Percentiles rank a stretch among this genome's conserved stretches.
Conservation (phyloP, 2,888 invertebrate species). For the Meiosimyza decipiens region DNA sequence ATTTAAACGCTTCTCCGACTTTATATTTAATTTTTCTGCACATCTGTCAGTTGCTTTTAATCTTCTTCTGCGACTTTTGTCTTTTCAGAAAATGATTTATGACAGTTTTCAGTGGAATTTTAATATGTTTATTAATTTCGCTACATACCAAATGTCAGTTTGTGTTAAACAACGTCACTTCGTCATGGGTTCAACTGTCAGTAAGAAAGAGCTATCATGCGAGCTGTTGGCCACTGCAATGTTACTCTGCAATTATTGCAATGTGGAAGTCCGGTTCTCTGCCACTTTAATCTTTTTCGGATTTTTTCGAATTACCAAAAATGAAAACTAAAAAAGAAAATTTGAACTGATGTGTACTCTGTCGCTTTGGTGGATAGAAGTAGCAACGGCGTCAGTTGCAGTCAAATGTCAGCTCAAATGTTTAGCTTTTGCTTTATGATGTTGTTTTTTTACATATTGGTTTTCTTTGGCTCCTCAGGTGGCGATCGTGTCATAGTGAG, state of each 20-base stretch:
- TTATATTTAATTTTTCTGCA: no score
- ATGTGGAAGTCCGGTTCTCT: neutral
- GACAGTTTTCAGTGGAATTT: constrained; percentile 3
- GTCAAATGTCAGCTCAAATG: constrained; percentile 7
- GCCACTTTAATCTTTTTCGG: neutral
- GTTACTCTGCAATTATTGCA: neutral
- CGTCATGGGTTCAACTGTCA: neutral
- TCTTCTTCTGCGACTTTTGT: no score
- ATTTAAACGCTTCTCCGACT: no score
- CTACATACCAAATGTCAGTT: constrained; percentile 1
- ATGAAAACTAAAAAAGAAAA: neutral
- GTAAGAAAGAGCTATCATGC: neutral
- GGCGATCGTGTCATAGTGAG: constrained; percentile 8
- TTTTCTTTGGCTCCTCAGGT: neutral
- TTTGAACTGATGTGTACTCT: neutral
- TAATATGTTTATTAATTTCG: constrained; percentile 9
- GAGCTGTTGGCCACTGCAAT: neutral
- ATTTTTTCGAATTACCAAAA: neutral
- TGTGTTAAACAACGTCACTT: neutral
- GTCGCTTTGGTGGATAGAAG: neutral
- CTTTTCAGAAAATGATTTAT: neutral
- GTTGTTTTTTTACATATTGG: no score
- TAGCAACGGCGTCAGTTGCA: neutral
- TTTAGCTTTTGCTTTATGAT: no score
- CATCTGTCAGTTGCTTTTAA: no score